phyloP scores from a whole-genome alignment of 2,797 vertebrate species.

The Setipinna tenuifilis region DNA sequence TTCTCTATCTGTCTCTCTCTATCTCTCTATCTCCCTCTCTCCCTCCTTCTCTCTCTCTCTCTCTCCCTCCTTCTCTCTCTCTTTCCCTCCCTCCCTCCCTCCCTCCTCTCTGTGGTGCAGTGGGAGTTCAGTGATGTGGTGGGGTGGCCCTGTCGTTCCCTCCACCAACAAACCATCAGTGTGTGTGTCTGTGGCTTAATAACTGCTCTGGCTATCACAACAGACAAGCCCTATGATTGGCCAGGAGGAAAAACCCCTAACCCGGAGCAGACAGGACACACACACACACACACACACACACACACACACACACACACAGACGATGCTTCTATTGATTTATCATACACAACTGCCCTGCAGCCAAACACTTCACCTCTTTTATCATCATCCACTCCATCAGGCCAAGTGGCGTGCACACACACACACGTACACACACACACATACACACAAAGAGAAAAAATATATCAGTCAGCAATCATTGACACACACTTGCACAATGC shows the following conservation, averaged over 20 bases:
- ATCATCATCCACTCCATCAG: constrained; percentile 20
- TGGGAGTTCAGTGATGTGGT: constrained; percentile 66
- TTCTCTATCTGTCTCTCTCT: too few species aligned
- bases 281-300: constrained; percentile 10
- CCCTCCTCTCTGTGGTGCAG: constrained; percentile 51
- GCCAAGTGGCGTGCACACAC: neutral
- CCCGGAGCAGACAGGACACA: constrained; percentile 46
- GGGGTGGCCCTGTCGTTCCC: constrained; percentile 45
- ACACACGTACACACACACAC: constrained; percentile 11
- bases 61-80: neutral
- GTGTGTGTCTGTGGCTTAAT: constrained; percentile 53
- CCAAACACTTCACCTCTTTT: constrained; percentile 30
- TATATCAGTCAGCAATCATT: neutral
- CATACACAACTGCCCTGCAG: constrained; percentile 40
- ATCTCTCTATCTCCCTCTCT: neutral
- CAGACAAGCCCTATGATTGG: constrained; percentile 51
- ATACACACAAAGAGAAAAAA: neutral
- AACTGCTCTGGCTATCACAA: constrained; percentile 53
- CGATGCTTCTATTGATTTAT: constrained; percentile 58
- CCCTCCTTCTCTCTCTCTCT: neutral
- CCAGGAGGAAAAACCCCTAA: constrained; percentile 44
- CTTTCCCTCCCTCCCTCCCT: constrained; percentile 33
- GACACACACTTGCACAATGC: constrained; percentile 12
- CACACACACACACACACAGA: constrained; percentile 32
- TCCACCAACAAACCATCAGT: constrained; percentile 55